Evolutionary conservation across 2,113 vertebrate genomes (phyloP), one percentile per base, ranked within the genome.

Genomic region (Stegastes partitus): DNA sequence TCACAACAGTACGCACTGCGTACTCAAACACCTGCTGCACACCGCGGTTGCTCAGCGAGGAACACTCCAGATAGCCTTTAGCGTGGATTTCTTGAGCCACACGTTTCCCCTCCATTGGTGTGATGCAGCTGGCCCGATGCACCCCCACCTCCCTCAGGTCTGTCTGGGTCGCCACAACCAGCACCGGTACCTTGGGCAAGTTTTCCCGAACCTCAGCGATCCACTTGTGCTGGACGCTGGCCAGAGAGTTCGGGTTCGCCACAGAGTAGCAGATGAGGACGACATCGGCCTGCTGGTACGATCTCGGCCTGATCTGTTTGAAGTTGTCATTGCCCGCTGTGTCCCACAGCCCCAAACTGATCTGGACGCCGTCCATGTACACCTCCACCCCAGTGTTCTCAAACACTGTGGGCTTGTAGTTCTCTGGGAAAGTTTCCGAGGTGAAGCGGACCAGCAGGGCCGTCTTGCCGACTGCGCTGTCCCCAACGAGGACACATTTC

Each of bases 21-120:
- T 93, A 95, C 84, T 99, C 98, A 14, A 99, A 99, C n/a, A 99
- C 98, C 86, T 99, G 96, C 77, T 98, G 97, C 14, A 99, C 96
- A 0, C 98, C 98, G 0, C 97, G 94, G 91, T 98, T 99, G 89
- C 94, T 94, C 3, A 99, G 92, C 6, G 98, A 95, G 0, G 98
- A 99, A 75, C 98, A 99, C 85, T 99, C 98, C 89, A 99, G 51
- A 8, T 99, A 99, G 55, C 97, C 97, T 76, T 98, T 98, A 39
- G 98, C 98, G 25, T 91, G 89, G 54, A 99, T 89, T 0, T 97
- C 96, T 61, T 96, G 97, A 44, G 98, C 97, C 0, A 99, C 89
- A 2, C 88, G 93, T 84, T 95, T 97, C 10, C 98, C 98, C 0
- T 98, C 96, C 0, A 94, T 55, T 0, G 97, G 79, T 5, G 91